Percentiles rank a stretch among this genome's conserved stretches.
Evolutionary conservation across 2,888 invertebrate genomes (phyloP).

Genomic region (Biston betularia): DNA sequence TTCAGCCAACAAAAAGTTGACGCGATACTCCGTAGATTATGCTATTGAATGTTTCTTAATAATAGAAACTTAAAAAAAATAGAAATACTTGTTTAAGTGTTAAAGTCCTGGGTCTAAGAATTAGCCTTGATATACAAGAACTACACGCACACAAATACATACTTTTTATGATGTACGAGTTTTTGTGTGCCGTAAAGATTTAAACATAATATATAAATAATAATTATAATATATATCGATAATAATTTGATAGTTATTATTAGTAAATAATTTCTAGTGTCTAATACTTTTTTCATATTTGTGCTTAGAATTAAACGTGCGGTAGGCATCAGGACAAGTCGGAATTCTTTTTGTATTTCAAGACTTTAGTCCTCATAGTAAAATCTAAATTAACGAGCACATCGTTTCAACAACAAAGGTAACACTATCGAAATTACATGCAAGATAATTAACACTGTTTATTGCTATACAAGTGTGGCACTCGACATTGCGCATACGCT

Average conservation of each 20-base stretch:
- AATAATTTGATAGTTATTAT: too few relatives aligned
- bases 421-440: constrained; percentile 15
- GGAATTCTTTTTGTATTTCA: neutral
- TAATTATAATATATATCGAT: too few relatives aligned
- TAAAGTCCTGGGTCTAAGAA: too few relatives aligned
- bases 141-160: too few relatives aligned
- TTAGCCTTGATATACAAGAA: too few relatives aligned
- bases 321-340: neutral
- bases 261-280: too few relatives aligned
- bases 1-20: neutral
- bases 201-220: too few relatives aligned
- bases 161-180: too few relatives aligned
- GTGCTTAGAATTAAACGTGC: neutral
- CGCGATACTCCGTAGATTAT: neutral
- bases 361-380: neutral
- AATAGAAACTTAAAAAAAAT: neutral
- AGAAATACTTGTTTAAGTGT: neutral
- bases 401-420: constrained; percentile 15
- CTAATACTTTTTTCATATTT: too few relatives aligned
- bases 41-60: neutral
- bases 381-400: neutral
- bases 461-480: constrained; percentile 34
- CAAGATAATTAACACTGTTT: constrained; percentile 22
- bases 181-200: too few relatives aligned
- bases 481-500: constrained; percentile 41